A percentile compares a stretch with the other conserved stretches of the same genome.
Evolutionary conservation across 2,888 invertebrate genomes (phyloP).

Genomic region (Leucoma salicis): DNA sequence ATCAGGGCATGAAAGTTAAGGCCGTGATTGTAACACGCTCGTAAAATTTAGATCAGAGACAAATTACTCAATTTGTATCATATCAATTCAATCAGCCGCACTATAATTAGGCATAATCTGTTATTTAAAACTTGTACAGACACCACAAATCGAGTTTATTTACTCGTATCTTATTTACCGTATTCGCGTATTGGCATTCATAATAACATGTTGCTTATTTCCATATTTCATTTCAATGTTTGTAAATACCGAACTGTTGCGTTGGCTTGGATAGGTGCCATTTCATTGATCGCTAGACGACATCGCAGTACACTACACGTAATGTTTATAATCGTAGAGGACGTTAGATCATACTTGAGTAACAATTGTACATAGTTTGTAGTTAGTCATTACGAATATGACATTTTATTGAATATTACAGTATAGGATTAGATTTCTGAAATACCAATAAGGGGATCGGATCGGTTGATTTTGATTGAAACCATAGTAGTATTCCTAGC

Average conservation of each 20-base stretch:
- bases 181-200: background rate
- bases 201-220: slow-evolving; percentile 12
- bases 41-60: slow-evolving; percentile 14
- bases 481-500: too few species aligned
- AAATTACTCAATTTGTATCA: too few species aligned
- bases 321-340: slow-evolving; percentile 14
- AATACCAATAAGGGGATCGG: too few species aligned
- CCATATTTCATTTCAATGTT: slow-evolving; percentile 39
- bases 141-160: too few species aligned
- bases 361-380: slow-evolving; percentile 5
- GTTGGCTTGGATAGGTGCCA: slow-evolving; percentile 45
- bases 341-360: slow-evolving; percentile 17
- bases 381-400: background rate
- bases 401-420: too few species aligned
- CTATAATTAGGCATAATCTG: too few species aligned
- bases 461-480: too few species aligned
- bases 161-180: background rate
- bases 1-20: slow-evolving; percentile 11
- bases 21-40: slow-evolving; percentile 14
- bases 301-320: slow-evolving; percentile 13
- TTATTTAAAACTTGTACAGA: background rate
- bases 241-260: slow-evolving; percentile 38
- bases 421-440: too few species aligned
- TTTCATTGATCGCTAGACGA: slow-evolving; percentile 38
- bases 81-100: too few species aligned